Base-by-base conservation (phyloP, 2,797 vertebrate species). In the Caiman crocodilus region DNA sequence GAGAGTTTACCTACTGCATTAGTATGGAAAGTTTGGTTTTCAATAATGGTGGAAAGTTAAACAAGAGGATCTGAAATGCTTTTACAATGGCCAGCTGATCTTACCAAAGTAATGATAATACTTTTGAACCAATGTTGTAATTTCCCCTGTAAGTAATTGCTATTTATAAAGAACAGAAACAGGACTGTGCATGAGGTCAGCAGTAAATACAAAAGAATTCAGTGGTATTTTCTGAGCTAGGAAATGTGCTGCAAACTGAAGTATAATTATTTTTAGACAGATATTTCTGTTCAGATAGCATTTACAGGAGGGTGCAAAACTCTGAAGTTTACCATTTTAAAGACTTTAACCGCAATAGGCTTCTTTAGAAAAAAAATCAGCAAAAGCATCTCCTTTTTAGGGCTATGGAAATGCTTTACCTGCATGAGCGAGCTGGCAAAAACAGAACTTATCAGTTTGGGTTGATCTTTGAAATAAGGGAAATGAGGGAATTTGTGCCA, bases 71-170 rank as follows among this genome's bases (percentile, higher is more conserved):
- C 71, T 76, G 50, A 84, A 84, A 57, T 65, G 35, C 35, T 92
- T 76, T 83, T 78, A 81, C 60, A 83, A 76, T 63, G 76, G 30
- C 57, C 6, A 21, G 73, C 71, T 93, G 81, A 90, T 85, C 85
- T 88, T 76, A 69, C 60, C 56, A 74, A 88, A 85, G 26, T 76
- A 84, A 81, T 80, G 85, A 78, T 71, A 77, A 88, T 90, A 81
- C 71, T 81, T 93, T 88, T 88, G 83, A 88, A 83, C 71, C 75
- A 88, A 76, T 55, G 73, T 60, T 78, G 65, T 85, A 86, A 92
- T 93, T 93, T 82, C 55, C 55, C 63, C 55, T 67, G 17, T 79
- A 87, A 89, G 84, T 85, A 93, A 88, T 90, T 88, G 90, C 76
- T 90, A 63, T 18, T 26, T 88, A 85, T 83, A 88, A 90, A 88